Evolutionary conservation across 1,140 invertebrate species (phyloP), one percentile per base, ranked within the genome.

Genomic region (Diachasma alloeum): DNA sequence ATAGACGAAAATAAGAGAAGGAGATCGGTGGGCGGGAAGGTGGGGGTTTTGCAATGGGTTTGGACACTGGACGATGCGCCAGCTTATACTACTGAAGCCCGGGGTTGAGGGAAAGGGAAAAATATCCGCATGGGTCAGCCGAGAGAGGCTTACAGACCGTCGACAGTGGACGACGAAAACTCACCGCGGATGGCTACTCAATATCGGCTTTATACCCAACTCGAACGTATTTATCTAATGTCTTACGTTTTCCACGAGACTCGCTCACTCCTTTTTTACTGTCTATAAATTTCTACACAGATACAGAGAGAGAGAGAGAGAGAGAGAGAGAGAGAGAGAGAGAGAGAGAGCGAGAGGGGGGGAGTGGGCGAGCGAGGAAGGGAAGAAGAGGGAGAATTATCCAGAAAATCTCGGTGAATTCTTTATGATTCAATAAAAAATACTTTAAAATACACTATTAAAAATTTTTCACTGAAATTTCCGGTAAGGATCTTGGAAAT

Each of bases 61-160:
- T 26, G 22, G 59, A 63, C 59, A 63, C 9, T 63, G 59, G 59
- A 63, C 22, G 24, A 75, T 67, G 42, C 36, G 31, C 22, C 56
- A 26, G 75, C 75, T 76, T 76, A 76, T 72, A 63, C 37, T 76
- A 72, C 68, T 76, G 53, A 42, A 76, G 69, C 53, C 69, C 13
- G 17, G 31, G 36, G 66, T 37, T n/a, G 6, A 17, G 39, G 39
- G 79, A 79, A 82, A 83, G 81, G 81, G 78, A 80, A 87, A 88
- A 89, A 87, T 88, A 88, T 89, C 87, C 88, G 88, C 87, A 87
- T 88, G 87, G 88, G 88, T 89, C 88, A 89, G 88, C 88, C 85
- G 36, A 87, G 86, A 89, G 86, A 81, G 83, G 87, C 87, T 89
- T 88, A 88, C 81, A 87, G 83, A 63, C 11, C 22, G 24, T 63